Evolutionary conservation across 2,888 invertebrate species (phyloP), one percentile per base, ranked within the genome.

Genomic region (Muschampia plurimacula): DNA sequence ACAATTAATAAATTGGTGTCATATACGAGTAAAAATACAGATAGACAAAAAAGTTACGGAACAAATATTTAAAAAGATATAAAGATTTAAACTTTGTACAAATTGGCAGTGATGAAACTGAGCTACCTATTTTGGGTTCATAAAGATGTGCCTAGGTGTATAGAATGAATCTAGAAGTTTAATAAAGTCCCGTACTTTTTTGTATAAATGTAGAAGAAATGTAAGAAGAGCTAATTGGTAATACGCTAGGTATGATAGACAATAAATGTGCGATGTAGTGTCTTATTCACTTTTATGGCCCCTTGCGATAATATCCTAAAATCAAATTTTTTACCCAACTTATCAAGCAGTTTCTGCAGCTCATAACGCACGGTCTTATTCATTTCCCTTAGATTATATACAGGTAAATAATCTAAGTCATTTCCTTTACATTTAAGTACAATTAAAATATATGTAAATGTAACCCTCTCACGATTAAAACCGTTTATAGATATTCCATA

Each of bases 401-500:
- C n/a, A n/a, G n/a, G n/a, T n/a, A n/a, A n/a, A n/a, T n/a, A n/a
- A n/a, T n/a, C n/a, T n/a, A n/a, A n/a, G n/a, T 74, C 44, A 15
- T 77, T 78, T 80, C 22, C 75, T 82, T 89, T 86, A 81, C 78
- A 67, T 81, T 89, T 92, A 92, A 91, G 90, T 91, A 92, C 91
- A 82, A 87, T 83, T 78, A 80, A 83, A 81, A 79, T 66, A 83
- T 83, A 85, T 83, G 83, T 22, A 22, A 78, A 57, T 64, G 52
- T 44, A 72, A 67, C 67, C 72, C 63, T 67, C 67, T 72, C 63
- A 72, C 67, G 62, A 67, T 72, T 57, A 68, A 67, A 84, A 79
- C 80, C 79, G 80, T 82, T 78, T 87, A 22, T 62, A 72, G 86
- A 87, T 79, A 86, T 88, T 80, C 65, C 55, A 62, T 80, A 84